Evolutionary conservation across 2,888 invertebrate species (phyloP).

Genomic region (Heliconius sara): DNA sequence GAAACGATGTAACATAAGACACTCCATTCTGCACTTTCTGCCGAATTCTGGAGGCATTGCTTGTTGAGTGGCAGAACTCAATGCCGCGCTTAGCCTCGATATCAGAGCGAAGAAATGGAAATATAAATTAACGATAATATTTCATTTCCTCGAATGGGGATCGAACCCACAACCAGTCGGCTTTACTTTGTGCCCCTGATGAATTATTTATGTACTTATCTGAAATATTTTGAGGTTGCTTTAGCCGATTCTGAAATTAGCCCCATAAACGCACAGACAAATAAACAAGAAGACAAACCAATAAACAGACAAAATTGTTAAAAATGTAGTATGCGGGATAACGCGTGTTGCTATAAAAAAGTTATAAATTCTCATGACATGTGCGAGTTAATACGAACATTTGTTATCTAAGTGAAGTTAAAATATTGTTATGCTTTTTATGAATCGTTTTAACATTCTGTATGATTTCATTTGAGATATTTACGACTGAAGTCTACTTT

Average conservation of each 20-base stretch:
- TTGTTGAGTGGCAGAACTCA: not conserved
- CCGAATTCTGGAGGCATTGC: not conserved
- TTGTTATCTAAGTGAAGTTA: slow-evolving; percentile 15
- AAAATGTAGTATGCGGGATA: not conserved
- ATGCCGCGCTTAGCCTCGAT: too few relatives aligned
- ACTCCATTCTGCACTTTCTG: too few relatives aligned
- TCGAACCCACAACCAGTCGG: not conserved
- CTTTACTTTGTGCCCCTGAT: too few relatives aligned
- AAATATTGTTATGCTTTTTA: slow-evolving; percentile 16
- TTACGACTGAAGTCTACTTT: slow-evolving; percentile 47
- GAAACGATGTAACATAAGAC: too few relatives aligned
- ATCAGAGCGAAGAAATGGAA: not conserved
- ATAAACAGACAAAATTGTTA: not conserved
- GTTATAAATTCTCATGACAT: slow-evolving; percentile 12
- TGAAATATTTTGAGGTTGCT: too few relatives aligned
- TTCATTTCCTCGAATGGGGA: too few relatives aligned
- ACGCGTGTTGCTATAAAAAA: not conserved
- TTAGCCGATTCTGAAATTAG: too few relatives aligned
- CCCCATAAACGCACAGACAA: too few relatives aligned
- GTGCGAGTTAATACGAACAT: slow-evolving; percentile 11
- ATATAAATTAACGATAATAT: not conserved
- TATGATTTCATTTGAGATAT: slow-evolving; percentile 52
- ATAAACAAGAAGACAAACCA: too few relatives aligned
- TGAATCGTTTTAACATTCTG: slow-evolving; percentile 24
- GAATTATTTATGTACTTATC: too few relatives aligned